These are phyloP conservation scores for Nymphalis polychloros DNA, from an alignment of 2,888 invertebrate species.

Conservation along the genomic window DNA sequence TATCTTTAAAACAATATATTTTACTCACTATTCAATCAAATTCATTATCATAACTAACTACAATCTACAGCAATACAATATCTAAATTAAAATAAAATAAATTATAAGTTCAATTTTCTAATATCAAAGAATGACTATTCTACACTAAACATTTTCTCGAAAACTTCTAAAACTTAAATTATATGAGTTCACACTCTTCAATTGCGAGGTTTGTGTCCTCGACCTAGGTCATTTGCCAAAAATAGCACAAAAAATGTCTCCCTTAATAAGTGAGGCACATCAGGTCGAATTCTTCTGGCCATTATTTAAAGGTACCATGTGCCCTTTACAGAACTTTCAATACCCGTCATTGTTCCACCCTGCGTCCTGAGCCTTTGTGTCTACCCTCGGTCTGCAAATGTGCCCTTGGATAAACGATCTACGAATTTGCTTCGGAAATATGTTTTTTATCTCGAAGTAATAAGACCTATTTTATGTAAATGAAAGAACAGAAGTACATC, in stretches of 20 bases:
- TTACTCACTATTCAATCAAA: no score
- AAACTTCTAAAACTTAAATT: not conserved
- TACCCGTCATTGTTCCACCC: conserved; percentile 40
- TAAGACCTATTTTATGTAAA: conserved; percentile 13
- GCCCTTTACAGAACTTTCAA: conserved; percentile 44
- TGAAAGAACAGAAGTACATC: not conserved
- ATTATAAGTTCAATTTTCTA: no score
- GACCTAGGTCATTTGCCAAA: conserved; percentile 29
- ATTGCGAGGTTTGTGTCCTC: conserved; percentile 28
- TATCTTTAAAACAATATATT: no score
- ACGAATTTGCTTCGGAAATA: conserved; percentile 19
- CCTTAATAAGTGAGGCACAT: conserved; percentile 40
- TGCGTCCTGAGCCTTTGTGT: conserved; percentile 40
- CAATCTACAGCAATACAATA: no score
- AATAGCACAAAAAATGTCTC: conserved; percentile 43
- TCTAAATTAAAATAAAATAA: no score
- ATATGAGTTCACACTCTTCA: conserved; percentile 7
- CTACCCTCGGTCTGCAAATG: conserved; percentile 38
- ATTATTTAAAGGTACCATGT: conserved; percentile 45
- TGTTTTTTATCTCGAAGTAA: conserved; percentile 19
- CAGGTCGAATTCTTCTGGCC: conserved; percentile 41
- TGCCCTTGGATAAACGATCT: conserved; percentile 32
- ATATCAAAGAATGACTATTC: not conserved
- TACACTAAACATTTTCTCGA: conserved; percentile 7
- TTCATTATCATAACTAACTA: no score